Evolutionary conservation across 2,113 vertebrate genomes (phyloP).

Genomic region (Anguilla rostrata): DNA sequence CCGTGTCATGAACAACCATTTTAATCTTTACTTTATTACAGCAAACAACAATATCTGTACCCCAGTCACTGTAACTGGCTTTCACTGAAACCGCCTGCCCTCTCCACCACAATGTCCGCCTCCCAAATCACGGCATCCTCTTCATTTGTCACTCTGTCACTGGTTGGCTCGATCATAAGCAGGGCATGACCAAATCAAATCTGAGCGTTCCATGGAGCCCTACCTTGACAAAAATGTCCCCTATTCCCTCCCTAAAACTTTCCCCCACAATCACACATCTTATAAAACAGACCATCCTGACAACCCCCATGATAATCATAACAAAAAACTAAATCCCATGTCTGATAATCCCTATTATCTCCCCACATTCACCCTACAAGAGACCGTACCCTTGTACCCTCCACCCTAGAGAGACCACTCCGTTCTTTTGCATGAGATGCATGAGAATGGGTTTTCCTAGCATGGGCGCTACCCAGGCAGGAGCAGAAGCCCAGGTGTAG

Average conservation of each 20-base stretch:
- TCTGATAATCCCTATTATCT: too few relatives aligned
- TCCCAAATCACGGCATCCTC: too few relatives aligned
- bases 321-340: background rate
- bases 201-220: background rate
- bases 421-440: background rate
- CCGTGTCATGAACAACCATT: background rate
- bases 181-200: background rate
- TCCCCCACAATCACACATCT: background rate
- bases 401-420: background rate
- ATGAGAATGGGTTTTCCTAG: background rate
- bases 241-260: too few relatives aligned
- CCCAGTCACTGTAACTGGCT: too few relatives aligned
- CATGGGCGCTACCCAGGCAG: too few relatives aligned
- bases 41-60: too few relatives aligned
- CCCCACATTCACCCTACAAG: background rate
- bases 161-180: background rate
- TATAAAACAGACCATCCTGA: background rate
- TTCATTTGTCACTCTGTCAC: too few relatives aligned
- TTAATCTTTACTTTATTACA: too few relatives aligned
- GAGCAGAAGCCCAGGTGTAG: background rate
- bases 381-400: background rate
- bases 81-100: too few relatives aligned
- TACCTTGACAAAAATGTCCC: too few relatives aligned
- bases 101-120: too few relatives aligned
- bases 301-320: too few relatives aligned